Evolutionary conservation across 2,888 invertebrate species (phyloP), one percentile per base, ranked within the genome.

Genomic region (Gasteruption jaculator): DNA sequence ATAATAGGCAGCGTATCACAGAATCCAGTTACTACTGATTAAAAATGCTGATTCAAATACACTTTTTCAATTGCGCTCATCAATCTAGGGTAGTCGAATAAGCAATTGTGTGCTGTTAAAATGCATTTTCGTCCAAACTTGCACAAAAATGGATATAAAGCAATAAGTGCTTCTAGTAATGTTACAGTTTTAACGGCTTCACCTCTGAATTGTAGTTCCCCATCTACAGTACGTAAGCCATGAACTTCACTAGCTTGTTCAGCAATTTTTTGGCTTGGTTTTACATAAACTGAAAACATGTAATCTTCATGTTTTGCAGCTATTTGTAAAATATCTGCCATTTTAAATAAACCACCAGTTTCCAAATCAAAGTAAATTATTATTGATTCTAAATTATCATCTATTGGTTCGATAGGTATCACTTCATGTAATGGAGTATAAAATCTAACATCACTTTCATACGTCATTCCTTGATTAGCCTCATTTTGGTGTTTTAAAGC

Each of bases 291-390:
- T 21, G 24, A 35, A 34, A 42, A 42, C 10, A 8, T 26, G 11
- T 10, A 11, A 14, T 39, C 12, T 12, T 27, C 39, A 21, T 20
- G 39, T 25, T 42, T 42, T 3, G 38, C 38, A 19, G 46, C 39
- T 18, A 42, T 42, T 35, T 42, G 46, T 10, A 42, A 31, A 42
- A 46, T 46, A 12, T 42, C 42, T 8, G 19, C 12, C 10, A 20
- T 24, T 11, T 39, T 27, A 20, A 18, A 12, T n/a, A 46, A 27
- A 3, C 42, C 46, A 6, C 31, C 27, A 30, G 43, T 48, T 40
- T 48, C 42, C 20, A 43, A 24, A 40, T 48, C 42, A 19, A 48
- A 48, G 26, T 25, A 48, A 14, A 48, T 18, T 8, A 48, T 15
- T 16, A 24, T 18, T 22, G 19, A 26, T 36, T 18, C 27, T 7